Evolutionary conservation across 1,140 invertebrate species (phyloP).

Genomic region (Zaprionus ghesquierei): DNA sequence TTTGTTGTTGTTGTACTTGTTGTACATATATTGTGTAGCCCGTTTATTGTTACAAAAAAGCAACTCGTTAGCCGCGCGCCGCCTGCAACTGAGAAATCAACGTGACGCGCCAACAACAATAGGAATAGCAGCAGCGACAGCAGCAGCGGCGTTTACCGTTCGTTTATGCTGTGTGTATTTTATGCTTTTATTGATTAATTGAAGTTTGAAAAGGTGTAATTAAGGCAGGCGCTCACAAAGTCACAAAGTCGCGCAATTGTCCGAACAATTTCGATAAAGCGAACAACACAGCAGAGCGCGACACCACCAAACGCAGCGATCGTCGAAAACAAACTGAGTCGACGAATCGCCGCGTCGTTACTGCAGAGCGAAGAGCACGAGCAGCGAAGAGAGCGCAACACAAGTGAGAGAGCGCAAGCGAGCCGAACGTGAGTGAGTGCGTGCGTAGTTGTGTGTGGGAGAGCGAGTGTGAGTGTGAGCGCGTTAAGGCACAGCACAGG

Average conservation of each 20-base stretch:
- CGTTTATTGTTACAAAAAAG: conserved; percentile 26
- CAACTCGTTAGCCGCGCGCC: conserved; percentile 11
- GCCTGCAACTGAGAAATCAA: background rate
- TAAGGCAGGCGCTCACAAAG: conserved; percentile 34
- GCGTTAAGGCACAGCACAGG: background rate
- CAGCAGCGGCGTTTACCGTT: conserved; percentile 21
- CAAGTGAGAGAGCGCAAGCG: background rate
- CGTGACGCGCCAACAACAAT: background rate
- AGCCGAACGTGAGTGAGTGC: background rate
- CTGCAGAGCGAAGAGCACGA: conserved; percentile 4
- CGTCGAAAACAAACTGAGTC: conserved; percentile 53
- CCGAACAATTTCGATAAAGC: conserved; percentile 4
- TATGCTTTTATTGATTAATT: conserved; percentile 66
- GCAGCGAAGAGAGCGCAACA: background rate
- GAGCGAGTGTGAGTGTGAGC: conserved; percentile 11
- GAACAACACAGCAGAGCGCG: conserved; percentile 8
- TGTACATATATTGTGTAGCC: conserved; percentile 12
- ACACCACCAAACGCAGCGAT: conserved; percentile 61
- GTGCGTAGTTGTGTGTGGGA: background rate
- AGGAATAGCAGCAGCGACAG: background rate
- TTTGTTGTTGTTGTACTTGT: conserved; percentile 2
- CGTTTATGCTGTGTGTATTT: conserved; percentile 11
- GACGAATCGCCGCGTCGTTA: background rate
- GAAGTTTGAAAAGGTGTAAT: conserved; percentile 71
- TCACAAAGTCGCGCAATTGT: conserved; percentile 54